Conservation (phyloP, 2,888 invertebrate genomes). For the Agrochola macilenta region DNA sequence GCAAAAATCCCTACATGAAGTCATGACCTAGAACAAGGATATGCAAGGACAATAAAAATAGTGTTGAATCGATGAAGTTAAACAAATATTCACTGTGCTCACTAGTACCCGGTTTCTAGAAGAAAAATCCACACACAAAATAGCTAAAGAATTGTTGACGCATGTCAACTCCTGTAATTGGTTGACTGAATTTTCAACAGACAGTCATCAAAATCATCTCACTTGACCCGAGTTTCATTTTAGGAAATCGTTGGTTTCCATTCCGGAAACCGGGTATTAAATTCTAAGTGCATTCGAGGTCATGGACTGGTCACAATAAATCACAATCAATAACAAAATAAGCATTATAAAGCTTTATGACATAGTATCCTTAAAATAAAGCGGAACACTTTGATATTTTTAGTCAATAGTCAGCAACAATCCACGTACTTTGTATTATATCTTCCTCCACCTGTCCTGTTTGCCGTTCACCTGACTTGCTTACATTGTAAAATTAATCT, state of each 20-base stretch:
- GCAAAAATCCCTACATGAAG: neutral
- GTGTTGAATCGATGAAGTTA: too few relatives aligned
- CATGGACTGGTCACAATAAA: neutral
- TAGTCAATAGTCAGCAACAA: slow-evolving; percentile 22
- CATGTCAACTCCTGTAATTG: too few relatives aligned
- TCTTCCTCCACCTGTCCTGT: slow-evolving; percentile 31
- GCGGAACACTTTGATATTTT: slow-evolving; percentile 29
- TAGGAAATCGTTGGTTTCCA: too few relatives aligned
- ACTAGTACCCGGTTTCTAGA: too few relatives aligned
- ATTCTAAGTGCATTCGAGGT: neutral
- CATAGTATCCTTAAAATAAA: slow-evolving; percentile 20
- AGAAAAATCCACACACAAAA: neutral
- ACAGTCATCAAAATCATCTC: too few relatives aligned
- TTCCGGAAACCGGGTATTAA: too few relatives aligned
- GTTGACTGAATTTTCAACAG: too few relatives aligned
- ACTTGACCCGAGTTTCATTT: too few relatives aligned
- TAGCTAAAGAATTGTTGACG: too few relatives aligned
- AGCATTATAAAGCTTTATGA: slow-evolving; percentile 40
- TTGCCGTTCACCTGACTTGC: slow-evolving; percentile 10
- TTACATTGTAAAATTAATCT: slow-evolving; percentile 12
- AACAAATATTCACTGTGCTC: too few relatives aligned
- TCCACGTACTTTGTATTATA: slow-evolving; percentile 45
- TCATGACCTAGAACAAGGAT: slow-evolving; percentile 5
- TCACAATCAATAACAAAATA: neutral
- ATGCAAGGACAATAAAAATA: neutral